Evolutionary conservation across 2,888 invertebrate species (phyloP).

Genomic region (Nymphalis urticae): DNA sequence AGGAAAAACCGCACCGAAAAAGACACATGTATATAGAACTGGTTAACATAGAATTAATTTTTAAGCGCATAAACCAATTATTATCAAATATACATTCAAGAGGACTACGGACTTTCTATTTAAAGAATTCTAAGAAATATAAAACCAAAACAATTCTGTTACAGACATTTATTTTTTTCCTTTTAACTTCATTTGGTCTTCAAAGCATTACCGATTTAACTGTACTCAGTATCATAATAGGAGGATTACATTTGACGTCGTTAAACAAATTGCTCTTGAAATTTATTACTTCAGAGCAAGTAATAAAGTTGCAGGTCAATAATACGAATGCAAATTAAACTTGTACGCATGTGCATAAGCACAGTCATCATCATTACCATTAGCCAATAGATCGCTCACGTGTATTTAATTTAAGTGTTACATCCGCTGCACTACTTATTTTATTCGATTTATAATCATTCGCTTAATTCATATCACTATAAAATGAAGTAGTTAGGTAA

Average conservation of each 20-base stretch:
- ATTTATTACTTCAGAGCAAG: conserved; percentile 22
- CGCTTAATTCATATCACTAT: neutral
- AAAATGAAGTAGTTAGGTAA: neutral
- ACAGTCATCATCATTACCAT: conserved; percentile 47
- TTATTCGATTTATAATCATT: conserved; percentile 35
- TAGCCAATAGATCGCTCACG: conserved; percentile 37
- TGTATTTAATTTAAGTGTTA: conserved; percentile 46
- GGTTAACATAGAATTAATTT: too few species aligned
- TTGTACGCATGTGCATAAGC: conserved; percentile 13
- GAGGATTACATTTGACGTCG: conserved; percentile 13
- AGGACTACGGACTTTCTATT: neutral
- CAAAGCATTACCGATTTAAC: conserved; percentile 38
- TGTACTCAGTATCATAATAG: conserved; percentile 41
- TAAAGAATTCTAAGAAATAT: neutral
- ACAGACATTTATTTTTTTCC: neutral
- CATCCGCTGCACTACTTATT: conserved; percentile 45
- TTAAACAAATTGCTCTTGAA: conserved; percentile 29
- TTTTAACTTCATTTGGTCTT: conserved; percentile 14
- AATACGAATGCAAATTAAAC: conserved; percentile 19
- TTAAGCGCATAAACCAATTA: too few species aligned
- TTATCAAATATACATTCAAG: too few species aligned
- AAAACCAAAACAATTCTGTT: neutral
- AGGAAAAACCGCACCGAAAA: too few species aligned
- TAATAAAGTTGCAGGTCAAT: conserved; percentile 23
- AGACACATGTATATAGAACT: too few species aligned